Evolutionary conservation across 2,888 invertebrate species (phyloP), one percentile per base, ranked within the genome.

Genomic region (Synanthedon formicaeformis): DNA sequence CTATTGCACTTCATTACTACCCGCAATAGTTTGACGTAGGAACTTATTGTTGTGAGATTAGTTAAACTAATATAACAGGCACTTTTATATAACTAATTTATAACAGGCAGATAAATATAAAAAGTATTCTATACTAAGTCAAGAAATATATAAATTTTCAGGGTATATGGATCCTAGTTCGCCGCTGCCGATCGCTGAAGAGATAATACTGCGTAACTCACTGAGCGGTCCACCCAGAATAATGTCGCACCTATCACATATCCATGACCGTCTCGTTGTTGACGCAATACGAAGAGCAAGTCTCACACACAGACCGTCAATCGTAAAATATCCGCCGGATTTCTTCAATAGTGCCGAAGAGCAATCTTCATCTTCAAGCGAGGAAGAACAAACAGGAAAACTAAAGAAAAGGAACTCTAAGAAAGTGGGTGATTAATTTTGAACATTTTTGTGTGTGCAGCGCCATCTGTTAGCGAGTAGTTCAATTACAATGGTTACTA

Each of bases 271-370:
- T 13, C 64, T 87, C 4, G 85, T 86, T 1, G 83, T 68, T 0
- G 87, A 87, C 56, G 87, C 87, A 0, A 70, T 87, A 10, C 63
- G 78, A 50, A 64, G 87, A 52, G 84, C 84, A 2, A 87, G 87
- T 51, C 66, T 84, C 1, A 81, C 82, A 2, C 68, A 78, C 49
- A 62, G 84, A 51, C 81, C 84, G 0, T 77, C 81, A 0, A 66
- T 75, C 1, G 76, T 79, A 4, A 88, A 83, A 54, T 88, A 86
- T 54, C 87, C 87, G 0, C 66, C 81, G 1, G 74, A 84, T 55
- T 88, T 72, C 62, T 87, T 87, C 68, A 78, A 78, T 50, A 69
- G 62, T 3, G 73, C 74, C 1, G 75, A 69, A 41, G 75, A 77
- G 12, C 69, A 76, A 0, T 76, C 81, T 0, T 83, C 85, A 0